Base-by-base conservation (phyloP, 2,888 invertebrate species). In the Scaptomyza reducta region DNA sequence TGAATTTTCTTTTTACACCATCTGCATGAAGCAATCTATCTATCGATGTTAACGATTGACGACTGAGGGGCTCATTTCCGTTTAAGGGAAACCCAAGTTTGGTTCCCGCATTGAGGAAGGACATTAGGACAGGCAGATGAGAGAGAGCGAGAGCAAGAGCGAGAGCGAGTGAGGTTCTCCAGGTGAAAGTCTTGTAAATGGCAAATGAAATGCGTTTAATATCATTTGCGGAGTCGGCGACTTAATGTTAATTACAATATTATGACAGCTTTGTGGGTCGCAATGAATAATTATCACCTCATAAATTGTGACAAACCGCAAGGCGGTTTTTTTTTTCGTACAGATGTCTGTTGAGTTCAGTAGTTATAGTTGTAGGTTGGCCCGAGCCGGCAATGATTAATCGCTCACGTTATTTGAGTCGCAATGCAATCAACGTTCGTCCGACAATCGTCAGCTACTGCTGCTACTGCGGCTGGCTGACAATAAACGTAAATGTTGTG, bases 231-330 rank as follows among this genome's bases (percentile, higher is more conserved):
- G 33, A 31, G 49, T 69, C 72, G 40, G 56, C 44, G 53, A 55
- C 78, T 81, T 78, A 89, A 89, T 81, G 87, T 79, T 84, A 88
- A 84, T 84, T 88, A 84, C 89, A 89, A 75, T 83, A 87, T 83
- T 84, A 84, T 88, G 87, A 84, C 89, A 88, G 89, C 85, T 79
- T 67, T 68, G 77, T 77, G 74, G 87, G 74, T 85, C 70, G 84
- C 74, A 63, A 86, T 84, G 84, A 88, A 89, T 84, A 89, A 84
- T 89, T 84, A 84, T 89, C 88, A 89, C 89, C 84, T 88, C 89
- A 88, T 88, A 89, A 86, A 86, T 84, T 84, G 88, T 86, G 89
- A 82, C 84, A 89, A 84, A 88, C 84, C 83, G 79, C 80, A 82
- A 82, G 73, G 86, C 86, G 61, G 44, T 53, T 59, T 47, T 61